These are phyloP conservation scores for Caenorhabditis remanei DNA, from an alignment of 1,140 invertebrate genomes.

Conservation along the genomic window DNA sequence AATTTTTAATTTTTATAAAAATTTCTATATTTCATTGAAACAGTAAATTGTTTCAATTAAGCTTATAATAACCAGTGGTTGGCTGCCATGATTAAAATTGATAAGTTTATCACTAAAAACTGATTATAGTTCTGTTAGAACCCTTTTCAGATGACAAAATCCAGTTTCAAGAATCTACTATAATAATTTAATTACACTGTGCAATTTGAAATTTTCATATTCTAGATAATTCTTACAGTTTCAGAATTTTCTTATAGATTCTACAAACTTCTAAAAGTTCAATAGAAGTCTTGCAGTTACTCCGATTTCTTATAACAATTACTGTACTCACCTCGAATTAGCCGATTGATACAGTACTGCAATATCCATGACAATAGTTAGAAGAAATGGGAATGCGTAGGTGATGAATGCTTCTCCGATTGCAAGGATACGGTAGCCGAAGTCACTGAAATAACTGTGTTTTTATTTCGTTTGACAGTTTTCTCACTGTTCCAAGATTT, in stretches of 20 bases:
- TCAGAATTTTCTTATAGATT: not conserved
- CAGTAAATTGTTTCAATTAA: not conserved
- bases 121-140: too few species aligned
- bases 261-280: not conserved
- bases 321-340: not conserved
- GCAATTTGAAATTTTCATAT: too few species aligned
- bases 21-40: not conserved
- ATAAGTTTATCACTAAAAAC: too few species aligned
- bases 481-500: not conserved
- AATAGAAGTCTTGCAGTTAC: not conserved
- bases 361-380: conserved; percentile 41
- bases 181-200: too few species aligned
- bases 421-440: conserved; percentile 22
- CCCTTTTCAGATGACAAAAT: too few species aligned
- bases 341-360: conserved; percentile 32
- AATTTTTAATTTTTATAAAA: too few species aligned
- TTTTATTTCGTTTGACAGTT: not conserved
- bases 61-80: not conserved
- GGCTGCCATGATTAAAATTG: too few species aligned
- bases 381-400: conserved; percentile 16
- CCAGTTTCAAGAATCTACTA: too few species aligned
- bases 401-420: conserved; percentile 35
- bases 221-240: too few species aligned
- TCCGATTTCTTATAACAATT: not conserved
- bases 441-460: not conserved